Base-by-base conservation (phyloP, 2,888 invertebrate species). In the Gibbula magus region DNA sequence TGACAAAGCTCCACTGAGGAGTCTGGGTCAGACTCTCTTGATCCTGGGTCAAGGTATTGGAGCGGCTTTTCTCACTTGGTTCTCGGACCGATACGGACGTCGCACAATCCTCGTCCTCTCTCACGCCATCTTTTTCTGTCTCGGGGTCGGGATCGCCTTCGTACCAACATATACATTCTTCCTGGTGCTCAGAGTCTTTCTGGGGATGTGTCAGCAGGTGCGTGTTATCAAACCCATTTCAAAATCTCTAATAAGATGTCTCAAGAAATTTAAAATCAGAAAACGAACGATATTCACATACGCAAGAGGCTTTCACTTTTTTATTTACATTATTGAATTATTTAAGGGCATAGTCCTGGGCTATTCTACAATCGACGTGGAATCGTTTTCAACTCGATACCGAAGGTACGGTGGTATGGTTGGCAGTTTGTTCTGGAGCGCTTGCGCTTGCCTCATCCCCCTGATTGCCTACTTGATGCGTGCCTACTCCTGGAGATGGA, bases 271-370 rank as follows among this genome's bases (percentile, higher is more conserved):
- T n/a, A n/a, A n/a, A n/a, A n/a, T n/a, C n/a, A n/a, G n/a, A n/a
- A n/a, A n/a, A n/a, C n/a, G n/a, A n/a, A n/a, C n/a, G n/a, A n/a
- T n/a, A n/a, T n/a, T n/a, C n/a, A n/a, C n/a, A n/a, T n/a, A n/a
- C n/a, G n/a, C n/a, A n/a, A n/a, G n/a, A n/a, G n/a, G n/a, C n/a
- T n/a, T n/a, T n/a, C n/a, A n/a, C n/a, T n/a, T n/a, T n/a, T n/a
- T n/a, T n/a, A n/a, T n/a, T n/a, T n/a, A n/a, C n/a, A n/a, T n/a
- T n/a, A n/a, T n/a, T n/a, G n/a, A n/a, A 29, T 18, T 54, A 54
- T 54, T 76, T 18, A 56, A 76, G 76, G 61, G 61, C 3, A 56
- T 76, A 7, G 76, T 76, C 29, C 32, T 56, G n/a, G 20, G 54
- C 5, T 18, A 16, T 39, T 54, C 76, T 32, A 76, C 76, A 29